Percentiles rank a stretch among this genome's conserved stretches.
phyloP scores from a whole-genome alignment of 2,113 vertebrate genomes.

The Chloropsis hardwickii region DNA sequence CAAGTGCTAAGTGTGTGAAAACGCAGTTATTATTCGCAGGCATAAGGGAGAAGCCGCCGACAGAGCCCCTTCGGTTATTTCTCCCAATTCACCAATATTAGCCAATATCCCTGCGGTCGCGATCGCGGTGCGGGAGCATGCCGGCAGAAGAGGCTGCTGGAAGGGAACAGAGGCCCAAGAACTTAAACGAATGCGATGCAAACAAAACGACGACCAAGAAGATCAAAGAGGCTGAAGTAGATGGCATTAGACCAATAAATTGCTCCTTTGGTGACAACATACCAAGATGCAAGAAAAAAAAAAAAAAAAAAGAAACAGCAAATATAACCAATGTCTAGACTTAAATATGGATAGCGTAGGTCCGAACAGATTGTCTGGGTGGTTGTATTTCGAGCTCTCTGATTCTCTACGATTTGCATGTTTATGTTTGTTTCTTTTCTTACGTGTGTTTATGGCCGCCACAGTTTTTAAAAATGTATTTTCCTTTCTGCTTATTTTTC shows the following conservation, averaged over 20 bases:
- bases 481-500: not conserved
- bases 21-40: not conserved
- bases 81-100: not conserved
- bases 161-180: slow-evolving; percentile 52
- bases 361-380: not conserved
- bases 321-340: slow-evolving; percentile 60
- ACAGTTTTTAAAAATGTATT: not conserved
- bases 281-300: slow-evolving; percentile 56
- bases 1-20: not conserved
- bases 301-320: slow-evolving; percentile 44
- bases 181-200: slow-evolving; percentile 43
- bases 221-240: slow-evolving; percentile 73
- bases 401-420: not conserved
- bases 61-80: not conserved
- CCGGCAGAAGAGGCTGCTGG: not conserved
- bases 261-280: slow-evolving; percentile 60
- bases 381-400: not conserved
- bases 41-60: not conserved
- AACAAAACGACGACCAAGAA: slow-evolving; percentile 39
- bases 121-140: not conserved
- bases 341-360: not conserved
- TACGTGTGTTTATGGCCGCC: not conserved
- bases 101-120: not conserved
- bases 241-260: slow-evolving; percentile 74
- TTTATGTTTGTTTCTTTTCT: not conserved